Base-by-base conservation (phyloP, 2,113 vertebrate genomes). In the Crocuta crocuta region DNA sequence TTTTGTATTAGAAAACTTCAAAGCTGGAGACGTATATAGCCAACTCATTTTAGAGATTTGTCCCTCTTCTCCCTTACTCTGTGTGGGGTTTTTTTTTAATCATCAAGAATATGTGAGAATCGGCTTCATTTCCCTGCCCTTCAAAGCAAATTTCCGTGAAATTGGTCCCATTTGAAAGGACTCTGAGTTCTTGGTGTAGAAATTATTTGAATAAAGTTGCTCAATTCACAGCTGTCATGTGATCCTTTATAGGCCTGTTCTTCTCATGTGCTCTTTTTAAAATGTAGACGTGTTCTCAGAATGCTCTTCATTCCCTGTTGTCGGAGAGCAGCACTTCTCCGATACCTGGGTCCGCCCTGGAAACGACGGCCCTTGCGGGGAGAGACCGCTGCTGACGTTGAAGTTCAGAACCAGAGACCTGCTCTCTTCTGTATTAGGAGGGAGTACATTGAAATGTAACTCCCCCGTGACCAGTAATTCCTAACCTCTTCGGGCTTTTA, bases 141-240 rank as follows among this genome's bases (percentile, higher is more conserved):
- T 26, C 76, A 23, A 39, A 39, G 70, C 58, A 66, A 58, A 50
- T 50, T 3, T 66, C 78, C 11, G 0, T 35, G 31, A 55, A 43
- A 10, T 33, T 35, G 39, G 8, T 15, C 48, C 26, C 2, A 0
- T 31, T 31, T 65, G 13, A 55, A 5, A 12, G 8, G 58, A 39
- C 58, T 61, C 66, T 82, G 23, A 53, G 43, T 45, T 58, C 87
- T 53, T 24, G 43, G 39, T 24, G 0, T 55, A 7, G 53, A 82
- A 58, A 48, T 91, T 26, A 13, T 35, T 23, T 74, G 63, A 89
- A 90, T 94, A 80, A 92, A 95, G 71, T 39, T 89, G 9, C 66
- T 82, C 23, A 0, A 7, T 55, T 73, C 24, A 35, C 33, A 26
- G 19, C 10, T n/a, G 71, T 55, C 68, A 10, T 26, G 11, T 43